Conservation (phyloP, 2,113 vertebrate genomes). For the Hemiscyllium ocellatum region DNA sequence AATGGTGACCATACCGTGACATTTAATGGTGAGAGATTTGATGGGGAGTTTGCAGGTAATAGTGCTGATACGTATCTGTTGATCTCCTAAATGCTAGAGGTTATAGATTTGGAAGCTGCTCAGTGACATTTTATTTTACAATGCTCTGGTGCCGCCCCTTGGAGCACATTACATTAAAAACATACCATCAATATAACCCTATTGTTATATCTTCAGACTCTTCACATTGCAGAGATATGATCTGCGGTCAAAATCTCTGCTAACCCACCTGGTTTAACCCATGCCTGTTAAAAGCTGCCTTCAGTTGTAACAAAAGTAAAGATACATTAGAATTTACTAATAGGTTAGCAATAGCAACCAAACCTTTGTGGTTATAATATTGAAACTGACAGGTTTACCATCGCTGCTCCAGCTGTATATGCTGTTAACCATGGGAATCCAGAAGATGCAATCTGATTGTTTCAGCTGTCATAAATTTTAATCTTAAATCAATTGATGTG, state of each 20-base stretch:
- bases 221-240: not conserved
- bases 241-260: not conserved
- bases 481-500: not conserved
- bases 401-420: no score
- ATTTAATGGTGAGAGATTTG: not conserved
- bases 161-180: not conserved
- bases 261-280: not conserved
- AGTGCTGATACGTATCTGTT: not conserved
- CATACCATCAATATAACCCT: not conserved
- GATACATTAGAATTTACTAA: not conserved
- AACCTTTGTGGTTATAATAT: no score
- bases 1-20: no score
- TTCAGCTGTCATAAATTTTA: not conserved
- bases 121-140: not conserved
- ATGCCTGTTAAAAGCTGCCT: not conserved
- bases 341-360: not conserved
- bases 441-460: not conserved
- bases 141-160: not conserved
- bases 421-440: not conserved
- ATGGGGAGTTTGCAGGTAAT: not conserved
- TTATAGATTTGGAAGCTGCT: not conserved
- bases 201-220: not conserved
- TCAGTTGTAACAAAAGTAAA: not conserved
- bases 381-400: no score
- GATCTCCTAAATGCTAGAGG: not conserved